Evolutionary conservation across 2,888 invertebrate species (phyloP).

Genomic region (Myopa testacea): DNA sequence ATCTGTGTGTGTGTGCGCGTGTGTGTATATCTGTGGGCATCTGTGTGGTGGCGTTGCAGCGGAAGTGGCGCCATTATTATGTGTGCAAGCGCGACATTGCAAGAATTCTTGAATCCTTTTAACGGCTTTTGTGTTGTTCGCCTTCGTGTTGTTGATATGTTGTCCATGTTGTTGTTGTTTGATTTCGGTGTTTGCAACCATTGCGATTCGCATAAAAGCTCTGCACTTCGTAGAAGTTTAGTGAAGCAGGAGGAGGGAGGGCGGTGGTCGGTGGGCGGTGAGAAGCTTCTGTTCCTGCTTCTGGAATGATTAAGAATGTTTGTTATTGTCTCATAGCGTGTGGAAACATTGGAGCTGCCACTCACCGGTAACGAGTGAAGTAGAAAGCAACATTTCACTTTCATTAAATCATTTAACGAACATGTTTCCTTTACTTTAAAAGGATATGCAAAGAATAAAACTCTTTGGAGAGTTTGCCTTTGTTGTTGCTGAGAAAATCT

Average conservation of each 20-base stretch:
- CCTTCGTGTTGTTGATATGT: slow-evolving; percentile 27
- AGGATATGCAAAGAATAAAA: no score
- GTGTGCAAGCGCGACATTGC: slow-evolving; percentile 45
- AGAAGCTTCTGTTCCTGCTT: neutral
- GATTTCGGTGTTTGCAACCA: neutral
- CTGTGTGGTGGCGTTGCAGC: slow-evolving; percentile 27
- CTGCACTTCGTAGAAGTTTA: neutral
- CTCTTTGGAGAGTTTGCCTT: no score
- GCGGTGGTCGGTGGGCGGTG: neutral
- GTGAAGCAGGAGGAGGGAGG: neutral
- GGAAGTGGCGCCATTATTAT: slow-evolving; percentile 48
- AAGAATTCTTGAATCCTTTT: slow-evolving; percentile 43
- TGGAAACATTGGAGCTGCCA: no score
- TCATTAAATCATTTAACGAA: no score
- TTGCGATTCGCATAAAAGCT: slow-evolving; percentile 26
- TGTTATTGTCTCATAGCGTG: neutral
- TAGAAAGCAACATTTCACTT: no score
- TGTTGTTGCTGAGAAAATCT: no score
- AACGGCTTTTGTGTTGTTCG: slow-evolving; percentile 33
- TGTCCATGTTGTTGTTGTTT: slow-evolving; percentile 30
- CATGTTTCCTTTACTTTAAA: no score
- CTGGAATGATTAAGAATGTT: neutral
- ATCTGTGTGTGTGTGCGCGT: slow-evolving; percentile 11
- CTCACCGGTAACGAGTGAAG: no score
- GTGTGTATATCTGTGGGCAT: slow-evolving; percentile 24